Base-by-base conservation (phyloP, 2,113 vertebrate genomes). In the Protobothrops mucrosquamatus region DNA sequence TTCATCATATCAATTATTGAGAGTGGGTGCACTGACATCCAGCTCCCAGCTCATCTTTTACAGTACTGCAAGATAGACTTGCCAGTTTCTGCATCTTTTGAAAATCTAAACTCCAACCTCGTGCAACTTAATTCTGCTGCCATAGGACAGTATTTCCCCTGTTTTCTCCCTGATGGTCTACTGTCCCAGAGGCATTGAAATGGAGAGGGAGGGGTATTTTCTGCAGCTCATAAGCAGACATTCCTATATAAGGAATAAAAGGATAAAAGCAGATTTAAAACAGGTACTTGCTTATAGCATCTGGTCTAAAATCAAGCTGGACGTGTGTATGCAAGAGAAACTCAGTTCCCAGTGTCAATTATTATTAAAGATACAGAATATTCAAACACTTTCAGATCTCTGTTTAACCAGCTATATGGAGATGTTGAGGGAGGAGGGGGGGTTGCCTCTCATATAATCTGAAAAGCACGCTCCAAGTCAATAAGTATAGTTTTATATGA, bases 1-100 rank as follows among this genome's bases (percentile, higher is more conserved):
- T 99, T 98, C 98, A 99, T 99, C 99, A 98, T 98, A 98, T 98
- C 98, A 99, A 99, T 99, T 99, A 99, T 98, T 98, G 98, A 98
- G 98, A 98, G 98, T 98, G 98, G 98, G 98, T 98, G 98, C 97
- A 95, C 98, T 98, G 98, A 99, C 98, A 99, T 98, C 98, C 98
- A 97, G 98, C 95, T 98, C 97, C 98, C 95, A 97, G 97, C 96
- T 98, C 98, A 98, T 99, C 98, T 98, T 98, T 99, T 98, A 99
- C 96, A 96, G 95, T 88, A 97, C 97, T 97, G 97, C 97, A 96
- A 98, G 97, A 98, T 97, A 97, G 97, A 96, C 94, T 96, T 96
- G 91, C 95, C 91, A 92, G 96, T 95, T 95, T 94, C 48, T 95
- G 94, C 95, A 95, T 95, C 95, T 91, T 92, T 93, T 96, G 91